Evolutionary conservation across 53 echinoderm and acorn worm species (phyloP).

Genomic region (Hippasteria phrygiana): DNA sequence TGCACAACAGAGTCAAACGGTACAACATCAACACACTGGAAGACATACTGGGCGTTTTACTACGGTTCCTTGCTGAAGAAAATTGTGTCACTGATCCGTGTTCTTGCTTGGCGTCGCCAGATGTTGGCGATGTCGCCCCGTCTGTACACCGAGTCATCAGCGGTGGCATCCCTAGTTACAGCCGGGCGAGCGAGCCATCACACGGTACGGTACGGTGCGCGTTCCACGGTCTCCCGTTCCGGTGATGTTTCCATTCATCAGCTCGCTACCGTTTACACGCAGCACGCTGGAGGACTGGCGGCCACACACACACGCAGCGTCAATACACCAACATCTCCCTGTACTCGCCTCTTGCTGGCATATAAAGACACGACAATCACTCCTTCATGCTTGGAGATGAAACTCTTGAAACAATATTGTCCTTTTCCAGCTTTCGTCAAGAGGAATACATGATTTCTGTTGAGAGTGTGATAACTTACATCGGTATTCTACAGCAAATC

Average conservation of each 20-base stretch:
- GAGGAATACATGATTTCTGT: neutral
- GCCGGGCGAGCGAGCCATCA: slow-evolving; percentile 1
- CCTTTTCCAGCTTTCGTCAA: slow-evolving; percentile 7
- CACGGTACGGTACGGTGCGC: slow-evolving; percentile 19
- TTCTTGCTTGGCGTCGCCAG: slow-evolving; percentile 11
- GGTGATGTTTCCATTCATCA: slow-evolving; percentile 34
- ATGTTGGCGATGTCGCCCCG: neutral
- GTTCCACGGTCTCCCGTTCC: neutral
- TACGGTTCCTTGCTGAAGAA: slow-evolving; percentile 19
- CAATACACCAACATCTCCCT: neutral
- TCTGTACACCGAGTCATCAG: neutral
- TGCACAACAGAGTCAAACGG: slow-evolving; percentile 5
- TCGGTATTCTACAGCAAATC: too few relatives aligned
- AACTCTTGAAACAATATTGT: neutral
- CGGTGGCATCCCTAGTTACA: slow-evolving; percentile 1
- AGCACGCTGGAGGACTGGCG: neutral
- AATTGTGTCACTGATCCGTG: neutral
- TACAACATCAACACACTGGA: slow-evolving; percentile 12
- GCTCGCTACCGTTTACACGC: slow-evolving; percentile 9
- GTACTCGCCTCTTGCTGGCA: neutral
- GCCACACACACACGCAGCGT: neutral
- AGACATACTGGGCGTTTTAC: slow-evolving; percentile 36
- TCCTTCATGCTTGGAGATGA: neutral
- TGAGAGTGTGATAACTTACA: neutral
- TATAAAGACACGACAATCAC: neutral